A percentile compares a stretch with the other conserved stretches of the same genome.
Conservation (phyloP, 1,140 invertebrate species). For the Bradysia coprophila region DNA sequence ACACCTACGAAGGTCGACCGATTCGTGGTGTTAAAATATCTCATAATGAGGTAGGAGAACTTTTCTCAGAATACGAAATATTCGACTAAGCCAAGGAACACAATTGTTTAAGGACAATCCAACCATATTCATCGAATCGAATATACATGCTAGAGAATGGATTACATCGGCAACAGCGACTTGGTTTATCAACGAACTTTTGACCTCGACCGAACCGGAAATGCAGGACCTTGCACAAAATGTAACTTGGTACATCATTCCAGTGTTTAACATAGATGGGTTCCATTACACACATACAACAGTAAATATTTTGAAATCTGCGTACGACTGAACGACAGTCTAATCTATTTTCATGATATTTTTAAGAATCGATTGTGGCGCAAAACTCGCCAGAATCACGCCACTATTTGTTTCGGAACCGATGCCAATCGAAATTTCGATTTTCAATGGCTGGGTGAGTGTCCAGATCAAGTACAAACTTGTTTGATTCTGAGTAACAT, state of each 20-base stretch:
- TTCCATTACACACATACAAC: conserved; percentile 11
- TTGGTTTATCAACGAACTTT: conserved; percentile 28
- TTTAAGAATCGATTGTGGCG: conserved; percentile 30
- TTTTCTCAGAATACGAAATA: background rate
- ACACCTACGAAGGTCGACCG: conserved; percentile 35
- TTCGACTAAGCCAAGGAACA: background rate
- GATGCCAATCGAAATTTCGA: conserved; percentile 40
- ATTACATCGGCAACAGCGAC: conserved; percentile 32
- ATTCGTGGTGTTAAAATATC: conserved; percentile 37
- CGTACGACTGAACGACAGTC: background rate
- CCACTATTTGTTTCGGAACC: conserved; percentile 23
- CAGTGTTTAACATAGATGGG: conserved; percentile 42
- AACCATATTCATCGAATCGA: conserved; percentile 30
- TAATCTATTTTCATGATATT: background rate
- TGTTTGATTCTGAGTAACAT: too few relatives aligned
- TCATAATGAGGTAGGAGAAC: conserved; percentile 19
- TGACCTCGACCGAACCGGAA: conserved; percentile 15
- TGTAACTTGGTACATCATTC: conserved; percentile 42
- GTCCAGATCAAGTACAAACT: conserved; percentile 12
- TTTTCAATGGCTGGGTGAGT: conserved; percentile 31
- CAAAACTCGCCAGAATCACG: conserved; percentile 30
- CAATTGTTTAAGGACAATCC: conserved; percentile 20
- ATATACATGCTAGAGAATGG: conserved; percentile 34
- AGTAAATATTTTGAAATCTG: too few relatives aligned
- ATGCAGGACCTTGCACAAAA: conserved; percentile 20